A percentile compares a stretch with the other conserved stretches of the same genome.
These are phyloP conservation scores for Latrodectus hesperus DNA, from an alignment of 2,888 invertebrate genomes.

Conservation along the genomic window DNA sequence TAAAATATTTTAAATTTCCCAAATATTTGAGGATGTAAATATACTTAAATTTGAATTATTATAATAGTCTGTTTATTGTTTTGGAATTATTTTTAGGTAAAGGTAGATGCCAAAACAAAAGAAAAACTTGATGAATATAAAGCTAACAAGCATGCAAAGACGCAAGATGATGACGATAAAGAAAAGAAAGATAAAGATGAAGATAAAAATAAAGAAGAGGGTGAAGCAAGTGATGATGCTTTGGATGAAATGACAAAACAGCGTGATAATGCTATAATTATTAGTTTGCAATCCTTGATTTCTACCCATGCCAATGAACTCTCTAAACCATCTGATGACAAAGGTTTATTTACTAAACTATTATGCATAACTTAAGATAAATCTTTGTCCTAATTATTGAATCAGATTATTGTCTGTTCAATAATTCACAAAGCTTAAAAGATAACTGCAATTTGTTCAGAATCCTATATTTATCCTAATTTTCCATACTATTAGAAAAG, in stretches of 20 bases:
- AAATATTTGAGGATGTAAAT: too few species aligned
- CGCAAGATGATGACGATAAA: slow-evolving; percentile 70
- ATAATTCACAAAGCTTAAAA: too few species aligned
- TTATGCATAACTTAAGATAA: not conserved
- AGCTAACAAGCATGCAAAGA: slow-evolving; percentile 74
- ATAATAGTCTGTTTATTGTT: too few species aligned
- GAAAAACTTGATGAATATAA: slow-evolving; percentile 94
- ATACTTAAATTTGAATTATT: too few species aligned
- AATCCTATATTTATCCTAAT: too few species aligned
- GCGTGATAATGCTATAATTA: slow-evolving; percentile 84
- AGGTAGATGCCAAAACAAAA: slow-evolving; percentile 98
- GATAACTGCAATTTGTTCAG: too few species aligned
- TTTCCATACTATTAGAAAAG: too few species aligned
- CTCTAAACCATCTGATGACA: slow-evolving; percentile 72
- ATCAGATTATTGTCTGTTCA: too few species aligned
- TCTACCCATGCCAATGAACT: slow-evolving; percentile 85
- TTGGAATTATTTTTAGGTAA: slow-evolving; percentile 76
- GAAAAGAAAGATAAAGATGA: slow-evolving; percentile 68
- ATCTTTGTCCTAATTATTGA: not conserved
- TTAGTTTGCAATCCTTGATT: slow-evolving; percentile 86
- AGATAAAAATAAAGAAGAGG: slow-evolving; percentile 66
- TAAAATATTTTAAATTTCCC: too few species aligned
- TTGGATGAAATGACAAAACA: slow-evolving; percentile 85
- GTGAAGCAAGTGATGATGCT: slow-evolving; percentile 71
- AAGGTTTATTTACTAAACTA: slow-evolving; percentile 17